These are phyloP conservation scores for Pelobates cultripes DNA, from an alignment of 2,797 vertebrate species.

Conservation along the genomic window DNA sequence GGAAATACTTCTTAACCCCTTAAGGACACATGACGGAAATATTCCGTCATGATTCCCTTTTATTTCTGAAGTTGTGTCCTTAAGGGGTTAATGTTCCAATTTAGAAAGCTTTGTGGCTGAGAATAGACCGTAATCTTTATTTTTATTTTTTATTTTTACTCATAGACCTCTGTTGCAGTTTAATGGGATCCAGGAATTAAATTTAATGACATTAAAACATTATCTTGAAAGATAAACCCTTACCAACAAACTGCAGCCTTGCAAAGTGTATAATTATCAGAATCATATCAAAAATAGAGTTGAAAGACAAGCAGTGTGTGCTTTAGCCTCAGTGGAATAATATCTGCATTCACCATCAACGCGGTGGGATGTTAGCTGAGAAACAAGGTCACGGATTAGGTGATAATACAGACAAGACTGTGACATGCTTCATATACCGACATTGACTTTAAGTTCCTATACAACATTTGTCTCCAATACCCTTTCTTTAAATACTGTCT, in stretches of 20 bases:
- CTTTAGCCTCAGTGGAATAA: slow-evolving; percentile 10
- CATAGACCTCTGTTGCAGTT: slow-evolving; percentile 32
- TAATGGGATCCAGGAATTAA: slow-evolving; percentile 41
- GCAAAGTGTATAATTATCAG: slow-evolving; percentile 43
- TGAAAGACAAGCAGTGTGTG: slow-evolving; percentile 10
- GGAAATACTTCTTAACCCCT: slow-evolving; percentile 12
- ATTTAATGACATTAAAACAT: slow-evolving; percentile 52
- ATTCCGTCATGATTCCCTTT: too few relatives aligned
- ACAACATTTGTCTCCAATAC: not conserved
- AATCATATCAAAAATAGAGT: slow-evolving; percentile 20
- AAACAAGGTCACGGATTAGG: slow-evolving; percentile 38
- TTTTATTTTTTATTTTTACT: not conserved
- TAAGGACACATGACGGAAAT: too few relatives aligned
- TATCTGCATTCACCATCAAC: slow-evolving; percentile 27
- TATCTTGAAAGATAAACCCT: slow-evolving; percentile 47
- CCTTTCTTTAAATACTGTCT: not conserved
- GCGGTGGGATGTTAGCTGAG: slow-evolving; percentile 13
- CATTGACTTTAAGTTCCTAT: slow-evolving; percentile 32
- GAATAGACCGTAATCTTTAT: slow-evolving; percentile 31
- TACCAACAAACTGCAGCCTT: slow-evolving; percentile 35
- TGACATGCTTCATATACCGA: slow-evolving; percentile 28
- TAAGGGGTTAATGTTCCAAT: slow-evolving; percentile 10
- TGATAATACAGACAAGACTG: slow-evolving; percentile 43
- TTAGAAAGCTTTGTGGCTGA: not conserved
- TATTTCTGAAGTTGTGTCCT: too few relatives aligned